Evolutionary conservation across 2,113 vertebrate genomes (phyloP).

Genomic region (Oncorhynchus masou): DNA sequence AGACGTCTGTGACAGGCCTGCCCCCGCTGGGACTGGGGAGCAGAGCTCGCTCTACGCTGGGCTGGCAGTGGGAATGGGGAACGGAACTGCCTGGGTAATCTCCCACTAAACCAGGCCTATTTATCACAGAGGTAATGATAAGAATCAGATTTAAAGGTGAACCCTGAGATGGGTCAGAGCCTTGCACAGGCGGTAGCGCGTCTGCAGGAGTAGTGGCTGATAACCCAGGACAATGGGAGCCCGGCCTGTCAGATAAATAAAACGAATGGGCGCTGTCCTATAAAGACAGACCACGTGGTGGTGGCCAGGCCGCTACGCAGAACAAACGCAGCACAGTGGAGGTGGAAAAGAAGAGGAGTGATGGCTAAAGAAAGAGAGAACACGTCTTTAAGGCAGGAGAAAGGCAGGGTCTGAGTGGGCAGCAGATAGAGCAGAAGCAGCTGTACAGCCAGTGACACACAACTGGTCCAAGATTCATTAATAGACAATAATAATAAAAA

Average conservation of each 20-base stretch:
- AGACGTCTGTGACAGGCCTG: constrained; percentile 67
- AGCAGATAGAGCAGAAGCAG: neutral
- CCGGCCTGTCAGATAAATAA: constrained; percentile 89
- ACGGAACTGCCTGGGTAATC: constrained; percentile 85
- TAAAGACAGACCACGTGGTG: constrained; percentile 58
- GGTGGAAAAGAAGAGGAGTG: constrained; percentile 50
- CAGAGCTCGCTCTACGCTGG: constrained; percentile 22
- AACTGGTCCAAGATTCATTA: neutral
- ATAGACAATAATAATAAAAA: neutral
- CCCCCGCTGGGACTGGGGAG: constrained; percentile 38
- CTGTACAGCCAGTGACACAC: neutral
- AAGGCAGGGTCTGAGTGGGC: too few species aligned
- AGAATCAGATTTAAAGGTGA: constrained; percentile 95
- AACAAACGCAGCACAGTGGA: constrained; percentile 15
- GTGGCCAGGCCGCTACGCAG: neutral
- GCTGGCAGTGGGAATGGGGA: constrained; percentile 75
- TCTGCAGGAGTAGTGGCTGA: constrained; percentile 80
- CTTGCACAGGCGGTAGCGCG: constrained; percentile 81
- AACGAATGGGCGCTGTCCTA: constrained; percentile 84
- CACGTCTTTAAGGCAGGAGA: too few species aligned
- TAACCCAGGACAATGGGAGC: constrained; percentile 89
- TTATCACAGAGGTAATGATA: constrained; percentile 92
- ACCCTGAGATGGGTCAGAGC: constrained; percentile 83
- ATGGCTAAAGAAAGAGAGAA: neutral
- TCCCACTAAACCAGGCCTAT: constrained; percentile 83